Percentiles rank a stretch among this genome's conserved stretches.
Conservation (phyloP, 2,888 invertebrate genomes). For the Cloeon dipterum region DNA sequence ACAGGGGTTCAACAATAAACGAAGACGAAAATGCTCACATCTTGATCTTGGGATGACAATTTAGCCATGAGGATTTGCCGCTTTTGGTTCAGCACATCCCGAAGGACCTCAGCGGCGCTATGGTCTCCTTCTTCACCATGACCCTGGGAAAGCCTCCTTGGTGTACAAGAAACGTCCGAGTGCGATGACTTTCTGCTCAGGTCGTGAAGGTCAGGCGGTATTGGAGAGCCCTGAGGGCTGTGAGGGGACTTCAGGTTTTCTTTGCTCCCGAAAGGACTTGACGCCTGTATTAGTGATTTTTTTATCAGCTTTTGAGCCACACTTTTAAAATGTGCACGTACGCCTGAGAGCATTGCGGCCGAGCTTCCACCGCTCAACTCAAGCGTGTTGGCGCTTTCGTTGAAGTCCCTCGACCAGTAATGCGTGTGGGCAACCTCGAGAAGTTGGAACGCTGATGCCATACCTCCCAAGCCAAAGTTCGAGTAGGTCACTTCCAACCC, state of each 20-base stretch:
- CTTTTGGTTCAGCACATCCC: conserved; percentile 83
- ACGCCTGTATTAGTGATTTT: conserved; percentile 18
- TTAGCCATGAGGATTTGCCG: conserved; percentile 67
- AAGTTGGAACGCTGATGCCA: conserved; percentile 91
- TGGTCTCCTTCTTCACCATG: conserved; percentile 10
- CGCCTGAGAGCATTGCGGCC: conserved; percentile 24
- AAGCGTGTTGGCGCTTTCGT: conserved; percentile 19
- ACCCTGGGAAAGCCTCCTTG: conserved; percentile 2
- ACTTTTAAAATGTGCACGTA: conserved; percentile 8
- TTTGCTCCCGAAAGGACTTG: conserved; percentile 41
- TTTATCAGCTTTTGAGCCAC: not conserved
- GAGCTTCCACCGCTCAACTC: conserved; percentile 18
- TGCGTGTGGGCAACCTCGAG: conserved; percentile 98
- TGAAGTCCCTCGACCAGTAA: conserved; percentile 78
- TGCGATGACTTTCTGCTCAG: conserved; percentile 39
- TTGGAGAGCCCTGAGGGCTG: conserved; percentile 27
- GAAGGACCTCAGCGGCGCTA: conserved; percentile 67
- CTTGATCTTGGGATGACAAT: conserved; percentile 73
- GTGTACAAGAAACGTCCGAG: conserved; percentile 21
- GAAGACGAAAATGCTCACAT: too few relatives aligned
- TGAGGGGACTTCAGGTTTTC: conserved; percentile 43
- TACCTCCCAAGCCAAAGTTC: conserved; percentile 87
- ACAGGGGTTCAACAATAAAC: too few relatives aligned
- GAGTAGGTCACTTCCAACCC: conserved; percentile 81
- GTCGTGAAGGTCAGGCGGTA: conserved; percentile 21